A percentile compares a stretch with the other conserved stretches of the same genome.
phyloP scores from a whole-genome alignment of 2,888 invertebrate species.

The Acanthosepion esculentum region DNA sequence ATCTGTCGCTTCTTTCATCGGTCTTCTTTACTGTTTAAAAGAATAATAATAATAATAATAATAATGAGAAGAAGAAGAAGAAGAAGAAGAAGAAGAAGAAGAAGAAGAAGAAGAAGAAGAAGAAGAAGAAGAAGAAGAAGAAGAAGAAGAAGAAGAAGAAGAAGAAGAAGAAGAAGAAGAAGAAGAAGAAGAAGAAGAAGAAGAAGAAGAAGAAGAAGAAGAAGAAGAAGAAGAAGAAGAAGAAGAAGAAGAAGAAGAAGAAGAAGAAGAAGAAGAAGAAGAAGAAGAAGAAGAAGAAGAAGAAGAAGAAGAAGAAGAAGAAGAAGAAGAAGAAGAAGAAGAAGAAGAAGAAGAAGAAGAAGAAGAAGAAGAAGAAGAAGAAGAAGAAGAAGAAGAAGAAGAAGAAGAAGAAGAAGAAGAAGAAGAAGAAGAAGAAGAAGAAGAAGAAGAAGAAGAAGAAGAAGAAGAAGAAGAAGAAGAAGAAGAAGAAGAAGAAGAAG shows the following conservation, averaged over 20 bases:
- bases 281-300: neutral
- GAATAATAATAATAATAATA: too few species aligned
- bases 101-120: neutral
- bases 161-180: neutral
- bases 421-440: constrained; percentile 2
- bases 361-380: neutral
- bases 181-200: neutral
- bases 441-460: neutral
- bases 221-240: neutral
- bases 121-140: neutral
- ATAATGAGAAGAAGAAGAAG: neutral
- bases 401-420: neutral
- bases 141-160: neutral
- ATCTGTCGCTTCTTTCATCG: neutral
- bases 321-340: neutral
- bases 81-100: neutral
- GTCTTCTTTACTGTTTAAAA: neutral
- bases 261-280: neutral
- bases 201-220: too few species aligned
- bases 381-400: neutral
- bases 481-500: neutral
- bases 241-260: neutral
- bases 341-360: neutral
- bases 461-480: too few species aligned
- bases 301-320: too few species aligned